These are phyloP conservation scores for Brachirus orientalis DNA, from an alignment of 2,113 vertebrate genomes.

Conservation along the genomic window DNA sequence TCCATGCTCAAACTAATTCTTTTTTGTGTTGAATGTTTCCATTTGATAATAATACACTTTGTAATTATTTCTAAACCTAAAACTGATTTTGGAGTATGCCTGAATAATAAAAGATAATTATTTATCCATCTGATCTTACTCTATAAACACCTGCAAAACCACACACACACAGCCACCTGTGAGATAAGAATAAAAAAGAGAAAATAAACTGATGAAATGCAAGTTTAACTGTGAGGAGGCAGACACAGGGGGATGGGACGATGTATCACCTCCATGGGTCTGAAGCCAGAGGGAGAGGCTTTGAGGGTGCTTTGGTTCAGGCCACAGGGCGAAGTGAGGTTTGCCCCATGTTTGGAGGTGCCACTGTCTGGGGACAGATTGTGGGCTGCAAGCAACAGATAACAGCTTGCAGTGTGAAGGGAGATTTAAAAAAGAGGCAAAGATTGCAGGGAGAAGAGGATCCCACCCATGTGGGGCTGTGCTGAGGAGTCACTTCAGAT, in stretches of 20 bases:
- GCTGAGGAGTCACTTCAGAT: slow-evolving; percentile 48
- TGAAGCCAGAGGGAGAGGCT: slow-evolving; percentile 29
- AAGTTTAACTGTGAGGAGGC: slow-evolving; percentile 8
- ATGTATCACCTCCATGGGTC: slow-evolving; percentile 12
- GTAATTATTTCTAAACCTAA: background rate
- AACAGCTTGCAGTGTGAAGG: slow-evolving; percentile 62
- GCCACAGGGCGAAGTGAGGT: slow-evolving; percentile 39
- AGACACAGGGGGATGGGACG: slow-evolving; percentile 2
- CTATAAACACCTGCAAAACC: too few species aligned
- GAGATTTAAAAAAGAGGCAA: slow-evolving; percentile 64
- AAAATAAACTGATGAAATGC: background rate
- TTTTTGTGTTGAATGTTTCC: background rate
- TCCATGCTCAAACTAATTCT: background rate
- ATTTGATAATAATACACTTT: background rate
- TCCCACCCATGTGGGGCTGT: slow-evolving; percentile 52
- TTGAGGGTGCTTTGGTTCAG: slow-evolving; percentile 31
- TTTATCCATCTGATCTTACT: background rate
- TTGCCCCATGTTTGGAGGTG: slow-evolving; percentile 72
- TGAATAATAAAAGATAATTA: too few species aligned
- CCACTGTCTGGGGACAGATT: slow-evolving; percentile 69
- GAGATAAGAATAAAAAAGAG: slow-evolving; percentile 1
- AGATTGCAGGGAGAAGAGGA: slow-evolving; percentile 57
- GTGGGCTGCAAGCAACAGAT: slow-evolving; percentile 68
- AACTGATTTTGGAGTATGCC: background rate
- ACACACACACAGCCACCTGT: background rate